A percentile compares a stretch with the other conserved stretches of the same genome.
Evolutionary conservation across 2,888 invertebrate species (phyloP).

Genomic region (Heliconius aoede): DNA sequence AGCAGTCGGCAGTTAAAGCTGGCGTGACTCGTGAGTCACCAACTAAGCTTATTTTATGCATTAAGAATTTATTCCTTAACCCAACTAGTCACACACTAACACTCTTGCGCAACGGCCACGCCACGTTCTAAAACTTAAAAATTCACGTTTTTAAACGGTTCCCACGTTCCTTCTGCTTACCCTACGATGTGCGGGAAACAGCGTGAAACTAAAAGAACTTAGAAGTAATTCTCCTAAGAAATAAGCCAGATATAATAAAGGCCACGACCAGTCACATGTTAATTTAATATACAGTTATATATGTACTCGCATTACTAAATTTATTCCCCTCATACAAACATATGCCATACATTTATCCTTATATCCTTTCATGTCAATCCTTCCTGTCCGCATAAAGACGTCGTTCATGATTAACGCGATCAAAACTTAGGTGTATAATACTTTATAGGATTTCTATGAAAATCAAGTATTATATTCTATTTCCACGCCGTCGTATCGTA

Average conservation of each 20-base stretch:
- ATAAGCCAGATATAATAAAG: neutral
- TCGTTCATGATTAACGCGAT: conserved; percentile 10
- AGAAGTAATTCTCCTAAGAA: neutral
- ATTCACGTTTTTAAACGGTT: no score
- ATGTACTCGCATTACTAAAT: neutral
- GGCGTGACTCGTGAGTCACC: conserved; percentile 15
- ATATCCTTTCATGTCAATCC: conserved; percentile 20
- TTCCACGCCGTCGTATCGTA: neutral
- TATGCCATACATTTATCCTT: conserved; percentile 15
- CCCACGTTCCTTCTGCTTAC: no score
- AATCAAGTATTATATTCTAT: neutral
- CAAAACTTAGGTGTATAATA: neutral
- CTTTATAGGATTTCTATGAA: conserved; percentile 3
- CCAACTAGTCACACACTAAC: no score
- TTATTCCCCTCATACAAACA: neutral
- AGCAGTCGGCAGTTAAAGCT: neutral
- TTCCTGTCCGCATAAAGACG: conserved; percentile 5
- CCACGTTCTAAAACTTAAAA: no score
- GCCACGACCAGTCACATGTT: neutral
- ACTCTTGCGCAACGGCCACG: no score
- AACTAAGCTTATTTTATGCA: neutral
- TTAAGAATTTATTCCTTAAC: neutral
- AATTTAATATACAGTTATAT: neutral
- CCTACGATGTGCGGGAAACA: no score
- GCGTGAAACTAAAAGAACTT: neutral